Evolutionary conservation across 2,797 vertebrate genomes (phyloP), one percentile per base, ranked within the genome.

Genomic region (Ctenochaetus hawaiiensis): DNA sequence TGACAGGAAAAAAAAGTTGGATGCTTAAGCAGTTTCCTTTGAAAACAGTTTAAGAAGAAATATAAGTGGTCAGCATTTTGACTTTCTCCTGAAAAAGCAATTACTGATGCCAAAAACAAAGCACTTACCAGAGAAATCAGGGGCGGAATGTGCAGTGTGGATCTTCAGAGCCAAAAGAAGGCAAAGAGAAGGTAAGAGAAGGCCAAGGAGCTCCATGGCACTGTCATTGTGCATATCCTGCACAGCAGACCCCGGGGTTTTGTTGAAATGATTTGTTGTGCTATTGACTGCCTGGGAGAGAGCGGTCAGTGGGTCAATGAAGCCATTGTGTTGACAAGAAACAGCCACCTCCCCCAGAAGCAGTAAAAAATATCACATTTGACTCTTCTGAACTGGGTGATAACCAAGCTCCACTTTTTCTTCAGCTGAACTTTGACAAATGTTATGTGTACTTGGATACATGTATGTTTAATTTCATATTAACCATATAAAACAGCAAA

Each of bases 51-150:
- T 18, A 64, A 48, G 43, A 2, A 52, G 17, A 72, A 78, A 85
- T 72, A 56, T 18, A 26, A 76, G 12, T 1, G 0, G 39, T 87
- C 71, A 88, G 71, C 77, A 65, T 47, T 74, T 70, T 26, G 4
- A 56, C 13, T 62, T 79, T 66, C 10, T 56, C 52, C 23, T 39
- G 17, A 18, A 48, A 51, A 70, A 48, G 2, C n/a, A 17, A 44
- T 45, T 49, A 61, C 20, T 1, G 18, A 67, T 17, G 44, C 1
- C 0, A 66, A 81, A 70, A 79, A 72, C 34, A 45, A 76, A 63
- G 30, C 71, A 94, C 95, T 95, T 89, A 96, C 95, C 34, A 45
- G 94, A 91, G 78, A 96, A 94, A 84, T 96, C 93, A 1, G 93
- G 94, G 76, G 92, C 91, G 0, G 87, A 81, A 0, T 44, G 47